These are phyloP conservation scores for Tiliqua scincoides DNA, from an alignment of 2,113 vertebrate genomes.

Conservation along the genomic window DNA sequence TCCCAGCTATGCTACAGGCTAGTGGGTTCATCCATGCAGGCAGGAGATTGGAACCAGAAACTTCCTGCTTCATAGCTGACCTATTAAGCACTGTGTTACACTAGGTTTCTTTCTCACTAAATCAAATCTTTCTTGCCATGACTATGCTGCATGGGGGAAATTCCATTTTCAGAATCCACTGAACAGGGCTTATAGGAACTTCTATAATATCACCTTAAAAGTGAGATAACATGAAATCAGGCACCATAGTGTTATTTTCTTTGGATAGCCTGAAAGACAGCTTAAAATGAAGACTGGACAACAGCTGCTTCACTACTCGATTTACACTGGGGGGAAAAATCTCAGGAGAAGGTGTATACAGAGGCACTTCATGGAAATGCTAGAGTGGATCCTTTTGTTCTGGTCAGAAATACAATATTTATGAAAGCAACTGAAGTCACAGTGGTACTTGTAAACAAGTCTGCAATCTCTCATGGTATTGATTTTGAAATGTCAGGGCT, in stretches of 20 bases:
- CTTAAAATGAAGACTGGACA: background rate
- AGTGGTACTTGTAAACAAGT: background rate
- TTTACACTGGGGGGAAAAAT: background rate
- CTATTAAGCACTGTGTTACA: background rate
- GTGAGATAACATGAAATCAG: background rate
- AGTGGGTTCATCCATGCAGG: background rate
- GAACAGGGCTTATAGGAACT: background rate
- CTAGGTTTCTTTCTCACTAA: background rate
- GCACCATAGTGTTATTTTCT: background rate
- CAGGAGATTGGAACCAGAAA: background rate
- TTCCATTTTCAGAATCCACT: background rate
- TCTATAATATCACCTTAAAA: background rate
- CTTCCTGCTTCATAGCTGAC: background rate
- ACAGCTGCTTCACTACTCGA: conserved; percentile 3
- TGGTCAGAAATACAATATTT: conserved; percentile 1
- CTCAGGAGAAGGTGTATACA: background rate
- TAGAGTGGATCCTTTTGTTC: background rate
- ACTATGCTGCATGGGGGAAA: background rate
- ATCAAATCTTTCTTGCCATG: background rate
- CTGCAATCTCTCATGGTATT: background rate
- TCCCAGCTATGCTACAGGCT: too few species aligned
- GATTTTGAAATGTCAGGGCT: conserved; percentile 21
- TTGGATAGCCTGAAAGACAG: background rate
- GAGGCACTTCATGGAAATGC: background rate
- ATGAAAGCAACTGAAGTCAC: background rate